Evolutionary conservation across 2,113 vertebrate genomes (phyloP), one percentile per base, ranked within the genome.

Genomic region (Vidua chalybeata): DNA sequence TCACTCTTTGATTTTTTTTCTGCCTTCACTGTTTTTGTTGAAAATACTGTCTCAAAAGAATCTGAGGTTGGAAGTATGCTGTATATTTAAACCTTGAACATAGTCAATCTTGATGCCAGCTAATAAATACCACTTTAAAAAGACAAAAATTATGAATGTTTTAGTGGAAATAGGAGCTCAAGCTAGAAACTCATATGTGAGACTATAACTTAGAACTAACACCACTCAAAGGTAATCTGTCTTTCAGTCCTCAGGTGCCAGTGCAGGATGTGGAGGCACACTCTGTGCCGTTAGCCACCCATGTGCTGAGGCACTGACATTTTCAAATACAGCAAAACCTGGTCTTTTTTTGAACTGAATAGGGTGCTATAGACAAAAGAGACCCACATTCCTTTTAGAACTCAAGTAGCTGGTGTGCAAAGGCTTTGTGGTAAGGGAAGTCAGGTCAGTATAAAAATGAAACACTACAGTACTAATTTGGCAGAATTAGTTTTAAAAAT

Each of bases 401-500:
- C 35, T 56, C 35, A 56, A 56, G 35, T 61, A 72, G 48, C 33
- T 3, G 1, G 10, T 33, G 48, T 74, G 63, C 10, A 5, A 74
- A 66, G 30, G 56, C 49, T 84, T 91, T 89, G 48, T 74, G 46
- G 41, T 82, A 63, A 59, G 37, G 62, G 62, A 91, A 79, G 71
- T n/a, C 62, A 89, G 87, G 62, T 61, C 43, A 66, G 37, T 89
- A 33, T 45, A 72, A 94, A 89, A 82, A 76, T 82, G 54, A 89
- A 95, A 46, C 54, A 35, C 37, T 68, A 18, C 45, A 1, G 5
- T 79, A 49, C 37, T 95, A 69, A 90, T 82, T 46, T 85, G 63
- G 48, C 43, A 8, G 78, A 96, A 94, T 94, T 95, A 87, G 89
- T 94, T 94, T 91, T 71, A 24, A 66, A 90, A 93, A 94, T 90